phyloP scores from a whole-genome alignment of 2,113 vertebrate genomes.

The Trematocara marginatum region DNA sequence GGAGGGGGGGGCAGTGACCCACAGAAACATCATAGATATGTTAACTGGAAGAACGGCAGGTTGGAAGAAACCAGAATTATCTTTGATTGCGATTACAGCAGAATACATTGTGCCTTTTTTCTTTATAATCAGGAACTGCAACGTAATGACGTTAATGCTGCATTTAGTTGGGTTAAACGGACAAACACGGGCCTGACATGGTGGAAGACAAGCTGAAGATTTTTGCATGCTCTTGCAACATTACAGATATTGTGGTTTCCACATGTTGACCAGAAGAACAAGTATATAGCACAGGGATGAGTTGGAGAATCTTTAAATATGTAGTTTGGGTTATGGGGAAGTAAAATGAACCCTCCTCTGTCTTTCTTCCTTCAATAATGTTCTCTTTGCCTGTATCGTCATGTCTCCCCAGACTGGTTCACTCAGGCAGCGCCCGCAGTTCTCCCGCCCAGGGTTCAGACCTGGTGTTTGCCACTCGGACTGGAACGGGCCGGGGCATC shows the following conservation, averaged over 20 bases:
- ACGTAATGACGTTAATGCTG: rapidly evolving
- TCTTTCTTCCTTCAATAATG: neutral
- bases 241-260: neutral
- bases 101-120: neutral
- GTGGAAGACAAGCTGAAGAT: neutral
- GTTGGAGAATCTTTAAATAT: neutral
- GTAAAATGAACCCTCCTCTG: neutral
- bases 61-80: neutral
- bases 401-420: slow-evolving; percentile 78
- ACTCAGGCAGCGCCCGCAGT: slow-evolving; percentile 81
- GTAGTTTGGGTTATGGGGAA: neutral
- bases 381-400: neutral
- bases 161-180: neutral
- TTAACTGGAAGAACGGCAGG: neutral
- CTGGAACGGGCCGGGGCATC: slow-evolving; percentile 87
- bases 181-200: neutral
- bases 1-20: neutral
- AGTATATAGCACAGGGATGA: neutral
- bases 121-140: neutral
- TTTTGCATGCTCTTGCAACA: neutral
- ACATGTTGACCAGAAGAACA: neutral
- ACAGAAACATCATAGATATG: neutral
- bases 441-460: slow-evolving; percentile 84
- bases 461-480: slow-evolving; percentile 87
- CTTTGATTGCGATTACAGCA: neutral